Base-by-base conservation (phyloP, 1,140 invertebrate species). In the Megalopta genalis region DNA sequence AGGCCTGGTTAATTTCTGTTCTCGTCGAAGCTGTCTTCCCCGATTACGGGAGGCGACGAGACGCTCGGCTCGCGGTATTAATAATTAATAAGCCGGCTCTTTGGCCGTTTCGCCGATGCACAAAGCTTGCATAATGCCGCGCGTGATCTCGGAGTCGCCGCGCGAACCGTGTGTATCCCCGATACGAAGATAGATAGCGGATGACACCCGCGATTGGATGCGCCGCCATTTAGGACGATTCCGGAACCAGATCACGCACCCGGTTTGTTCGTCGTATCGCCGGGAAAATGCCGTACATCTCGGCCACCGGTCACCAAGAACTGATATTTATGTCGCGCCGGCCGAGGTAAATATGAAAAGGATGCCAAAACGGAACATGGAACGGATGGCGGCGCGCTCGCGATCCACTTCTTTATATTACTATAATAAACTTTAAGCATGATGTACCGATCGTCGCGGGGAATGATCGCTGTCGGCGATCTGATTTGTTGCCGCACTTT, bases 211-310 rank as follows among this genome's bases (percentile, higher is more conserved):
- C 69, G 81, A 78, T 73, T 75, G 81, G 70, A 80, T 80, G 66
- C 66, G 74, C 42, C 59, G 76, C 83, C 76, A 73, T 84, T 84
- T 84, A 74, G 82, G 52, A 73, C 81, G 71, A 83, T 84, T 83
- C 77, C 70, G 57, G 52, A 84, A 42, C 46, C 82, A 54, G 46
- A 69, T 84, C 82, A 84, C 82, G 82, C 76, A 65, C 76, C 27
- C 68, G 21, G 59, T 54, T 66, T 59, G 76, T 81, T 62, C 69
- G 62, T 83, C 37, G 68, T 74, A 42, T 81, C 32, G 73, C 4
- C 32, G 76, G 76, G n/a, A n/a, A n/a, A 83, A 84, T 84, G 83
- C 80, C 76, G 81, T 84, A 84, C 63, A 80, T 84, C 82, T 83
- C 76, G 81, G 39, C 70, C 79, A 78, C 68, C 70, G 82, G 81